Evolutionary conservation across 2,113 vertebrate species (phyloP).

Genomic region (Prinia subflava): DNA sequence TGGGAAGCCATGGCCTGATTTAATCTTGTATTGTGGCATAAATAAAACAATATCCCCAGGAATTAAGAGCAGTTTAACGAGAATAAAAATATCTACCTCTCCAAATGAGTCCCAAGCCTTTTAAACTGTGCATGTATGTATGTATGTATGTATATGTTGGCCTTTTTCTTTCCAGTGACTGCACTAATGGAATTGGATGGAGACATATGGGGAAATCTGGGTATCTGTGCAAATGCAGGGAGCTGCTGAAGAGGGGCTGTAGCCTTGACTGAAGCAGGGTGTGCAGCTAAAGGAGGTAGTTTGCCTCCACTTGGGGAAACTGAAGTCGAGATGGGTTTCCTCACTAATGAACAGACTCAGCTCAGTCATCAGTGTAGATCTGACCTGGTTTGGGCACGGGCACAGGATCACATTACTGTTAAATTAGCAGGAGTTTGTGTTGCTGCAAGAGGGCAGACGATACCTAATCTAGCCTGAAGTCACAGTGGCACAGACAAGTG

Average conservation of each 20-base stretch:
- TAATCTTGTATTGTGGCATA: slow-evolving; percentile 7
- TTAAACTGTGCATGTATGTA: neutral
- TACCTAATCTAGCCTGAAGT: slow-evolving; percentile 39
- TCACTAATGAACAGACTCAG: neutral
- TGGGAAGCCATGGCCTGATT: slow-evolving; percentile 45
- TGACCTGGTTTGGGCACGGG: neutral
- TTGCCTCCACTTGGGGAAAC: neutral
- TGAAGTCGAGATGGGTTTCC: neutral
- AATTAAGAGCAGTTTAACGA: slow-evolving; percentile 34
- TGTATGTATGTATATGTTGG: neutral
- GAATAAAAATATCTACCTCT: slow-evolving; percentile 32
- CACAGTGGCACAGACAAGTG: slow-evolving; percentile 12
- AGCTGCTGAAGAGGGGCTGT: neutral
- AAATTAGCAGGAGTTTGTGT: slow-evolving; percentile 20
- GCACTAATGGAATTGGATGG: neutral
- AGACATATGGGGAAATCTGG: neutral
- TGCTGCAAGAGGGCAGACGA: neutral
- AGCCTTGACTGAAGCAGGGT: neutral
- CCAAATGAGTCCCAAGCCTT: neutral
- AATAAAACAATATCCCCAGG: slow-evolving; percentile 54
- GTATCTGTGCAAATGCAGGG: neutral
- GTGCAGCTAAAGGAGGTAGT: neutral
- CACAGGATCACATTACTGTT: neutral
- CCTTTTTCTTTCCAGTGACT: slow-evolving; percentile 3
- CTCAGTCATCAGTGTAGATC: neutral